Evolutionary conservation across 2,797 vertebrate species (phyloP), one percentile per base, ranked within the genome.

Genomic region (Bryconaethiops microstoma): DNA sequence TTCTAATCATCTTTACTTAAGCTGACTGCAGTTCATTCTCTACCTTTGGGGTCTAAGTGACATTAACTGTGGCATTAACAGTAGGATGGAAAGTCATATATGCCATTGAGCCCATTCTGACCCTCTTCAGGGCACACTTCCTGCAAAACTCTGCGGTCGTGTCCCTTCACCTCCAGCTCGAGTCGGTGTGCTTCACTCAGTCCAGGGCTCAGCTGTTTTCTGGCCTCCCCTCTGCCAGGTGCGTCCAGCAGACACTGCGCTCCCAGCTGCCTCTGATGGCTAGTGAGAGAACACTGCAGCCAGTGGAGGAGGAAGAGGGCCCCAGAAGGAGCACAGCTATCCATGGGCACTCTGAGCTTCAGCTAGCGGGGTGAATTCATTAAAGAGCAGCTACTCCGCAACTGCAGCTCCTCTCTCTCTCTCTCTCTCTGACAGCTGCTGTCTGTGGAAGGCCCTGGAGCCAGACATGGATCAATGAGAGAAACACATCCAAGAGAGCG

Each of bases 401-500:
- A 21, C 29, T 77, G 68, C 39, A 73, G 74, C 68, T 74, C n/a
- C n/a, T 17, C 65, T 29, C 80, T 73, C 59, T 82, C 68, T 74
- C 87, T 85, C 87, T 90, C 89, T 91, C 89, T 91, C 92, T 91
- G 92, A 90, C 92, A 93, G 92, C 92, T 92, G 92, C 92, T 92
- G 91, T 91, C 91, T 91, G 85, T 90, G 62, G 57, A 72, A 71
- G 79, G 73, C 91, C 94, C 94, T 92, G 91, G 91, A 94, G 94
- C 92, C 93, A 94, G 88, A 93, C 90, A 90, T 90, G 92, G 93
- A 94, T 95, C 94, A 93, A 94, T 94, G 91, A 90, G 87, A 92
- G 89, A 92, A 94, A 92, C 89, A 92, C 91, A 93, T 94, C 92
- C 92, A 94, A 93, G 93, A 93, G 90, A 94, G 92, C 91, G 89